Base-by-base conservation (phyloP, 2,113 vertebrate species). In the Ifrita kowaldi region DNA sequence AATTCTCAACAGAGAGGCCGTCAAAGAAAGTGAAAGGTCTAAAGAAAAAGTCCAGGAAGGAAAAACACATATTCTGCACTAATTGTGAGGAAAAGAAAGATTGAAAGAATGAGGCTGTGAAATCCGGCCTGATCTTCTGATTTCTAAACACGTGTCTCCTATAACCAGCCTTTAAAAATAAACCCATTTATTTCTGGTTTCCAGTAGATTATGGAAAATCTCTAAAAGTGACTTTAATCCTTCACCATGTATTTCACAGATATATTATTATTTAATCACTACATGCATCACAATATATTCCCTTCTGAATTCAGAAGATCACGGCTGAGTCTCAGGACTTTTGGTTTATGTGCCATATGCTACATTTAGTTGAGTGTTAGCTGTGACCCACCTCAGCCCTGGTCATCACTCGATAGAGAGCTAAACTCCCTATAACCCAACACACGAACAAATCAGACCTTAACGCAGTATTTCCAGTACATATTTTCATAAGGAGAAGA, bases 131-230 rank as follows among this genome's bases (percentile, higher is more conserved):
- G 56, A n/a, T 94, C 67, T 84, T 95, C 46, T 80, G 46, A 59
- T 9, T 91, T 87, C 68, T 69, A 50, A 87, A 70, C 90, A 80
- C 13, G 6, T 9, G 32, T 69, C 75, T 90, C 53, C 37, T 93
- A 71, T 57, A 96, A 78, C 19, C 82, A 92, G 89, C 28, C 59
- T 97, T 97, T 94, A 81, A 71, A 93, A 93, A 7, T 8, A 73
- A 62, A 82, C 28, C 44, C 7, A 17, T 83, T 94, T 85, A 12
- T 67, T 94, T 91, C 30, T 84, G 27, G 11, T 93, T 97, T 94
- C 44, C 77, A 50, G 14, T 16, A 2, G n/a, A 56, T 83, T 79
- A 95, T 47, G 46, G 74, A 75, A 95, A 82, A 62, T 71, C 33
- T 28, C 18, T 42, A n/a, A 86, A 71, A 87, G 44, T 15, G 64